Evolutionary conservation across 2,113 vertebrate species (phyloP).

Genomic region (Macquaria ambigua): DNA sequence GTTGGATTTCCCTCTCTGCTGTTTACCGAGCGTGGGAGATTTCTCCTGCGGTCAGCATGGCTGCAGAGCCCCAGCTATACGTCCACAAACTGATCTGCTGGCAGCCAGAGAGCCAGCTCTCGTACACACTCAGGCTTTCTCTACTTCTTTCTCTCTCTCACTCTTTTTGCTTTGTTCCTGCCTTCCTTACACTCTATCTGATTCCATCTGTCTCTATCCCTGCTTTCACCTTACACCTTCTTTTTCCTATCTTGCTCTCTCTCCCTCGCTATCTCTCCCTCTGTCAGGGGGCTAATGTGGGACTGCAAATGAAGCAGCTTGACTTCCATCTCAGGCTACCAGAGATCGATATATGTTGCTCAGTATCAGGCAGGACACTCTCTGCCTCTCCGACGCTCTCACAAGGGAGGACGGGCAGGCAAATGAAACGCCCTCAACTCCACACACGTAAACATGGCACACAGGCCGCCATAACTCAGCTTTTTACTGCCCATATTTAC

Average conservation of each 20-base stretch:
- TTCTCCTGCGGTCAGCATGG: slow-evolving; percentile 78
- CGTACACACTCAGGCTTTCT: slow-evolving; percentile 40
- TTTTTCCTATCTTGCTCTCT: slow-evolving; percentile 39
- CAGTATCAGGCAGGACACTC: slow-evolving; percentile 75
- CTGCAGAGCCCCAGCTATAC: slow-evolving; percentile 58
- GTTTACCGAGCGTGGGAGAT: slow-evolving; percentile 76
- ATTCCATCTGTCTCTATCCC: slow-evolving; percentile 63
- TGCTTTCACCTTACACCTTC: slow-evolving; percentile 47
- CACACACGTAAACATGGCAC: slow-evolving; percentile 59
- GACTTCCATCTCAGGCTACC: slow-evolving; percentile 79
- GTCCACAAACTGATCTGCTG: slow-evolving; percentile 60
- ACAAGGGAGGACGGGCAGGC: slow-evolving; percentile 51
- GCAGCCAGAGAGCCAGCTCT: slow-evolving; percentile 51
- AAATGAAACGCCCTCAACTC: slow-evolving; percentile 70
- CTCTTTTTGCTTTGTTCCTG: slow-evolving; percentile 53
- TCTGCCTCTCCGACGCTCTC: slow-evolving; percentile 55
- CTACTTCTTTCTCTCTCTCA: slow-evolving; percentile 41
- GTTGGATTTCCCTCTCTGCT: slow-evolving; percentile 81
- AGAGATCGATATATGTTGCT: slow-evolving; percentile 81
- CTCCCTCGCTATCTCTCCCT: slow-evolving; percentile 44
- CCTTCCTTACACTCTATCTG: slow-evolving; percentile 62
- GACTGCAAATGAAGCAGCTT: slow-evolving; percentile 82
- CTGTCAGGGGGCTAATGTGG: slow-evolving; percentile 73
- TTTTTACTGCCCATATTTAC: slow-evolving; percentile 75
- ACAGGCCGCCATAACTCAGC: slow-evolving; percentile 61